A percentile compares a stretch with the other conserved stretches of the same genome.
Evolutionary conservation across 2,888 invertebrate genomes (phyloP).

Genomic region (Germaria angustata): DNA sequence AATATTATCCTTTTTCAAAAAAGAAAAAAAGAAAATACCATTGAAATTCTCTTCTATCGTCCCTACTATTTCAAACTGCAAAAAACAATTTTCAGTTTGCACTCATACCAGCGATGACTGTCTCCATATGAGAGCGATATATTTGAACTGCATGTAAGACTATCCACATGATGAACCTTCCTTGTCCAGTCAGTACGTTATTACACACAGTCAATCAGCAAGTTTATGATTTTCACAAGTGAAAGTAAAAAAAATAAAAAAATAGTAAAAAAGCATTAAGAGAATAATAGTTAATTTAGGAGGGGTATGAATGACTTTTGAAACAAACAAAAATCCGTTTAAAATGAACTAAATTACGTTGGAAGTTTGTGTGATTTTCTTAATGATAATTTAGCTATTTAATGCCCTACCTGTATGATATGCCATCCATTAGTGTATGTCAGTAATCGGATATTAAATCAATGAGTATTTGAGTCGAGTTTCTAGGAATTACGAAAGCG

Average conservation of each 20-base stretch:
- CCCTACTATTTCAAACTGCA: too few species aligned
- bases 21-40: too few species aligned
- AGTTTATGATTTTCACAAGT: conserved; percentile 47
- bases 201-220: conserved; percentile 32
- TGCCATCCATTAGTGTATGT: not conserved
- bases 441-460: conserved; percentile 34
- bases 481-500: too few species aligned
- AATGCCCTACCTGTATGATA: conserved; percentile 68
- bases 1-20: too few species aligned
- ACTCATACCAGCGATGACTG: not conserved
- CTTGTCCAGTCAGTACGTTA: not conserved
- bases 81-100: not conserved
- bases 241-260: not conserved
- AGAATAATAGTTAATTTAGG: conserved; percentile 45
- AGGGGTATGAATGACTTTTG: conserved; percentile 55
- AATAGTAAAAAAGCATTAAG: not conserved
- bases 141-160: conserved; percentile 3
- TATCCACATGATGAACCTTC: conserved; percentile 2
- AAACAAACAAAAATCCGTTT: conserved; percentile 49
- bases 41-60: too few species aligned
- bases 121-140: not conserved
- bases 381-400: conserved; percentile 51
- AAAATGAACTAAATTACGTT: conserved; percentile 57
- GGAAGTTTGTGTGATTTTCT: conserved; percentile 55
- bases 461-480: not conserved